Percentiles rank a stretch among this genome's conserved stretches.
phyloP scores from a whole-genome alignment of 2,888 invertebrate genomes.

The Chalcosyrphus nemorum region DNA sequence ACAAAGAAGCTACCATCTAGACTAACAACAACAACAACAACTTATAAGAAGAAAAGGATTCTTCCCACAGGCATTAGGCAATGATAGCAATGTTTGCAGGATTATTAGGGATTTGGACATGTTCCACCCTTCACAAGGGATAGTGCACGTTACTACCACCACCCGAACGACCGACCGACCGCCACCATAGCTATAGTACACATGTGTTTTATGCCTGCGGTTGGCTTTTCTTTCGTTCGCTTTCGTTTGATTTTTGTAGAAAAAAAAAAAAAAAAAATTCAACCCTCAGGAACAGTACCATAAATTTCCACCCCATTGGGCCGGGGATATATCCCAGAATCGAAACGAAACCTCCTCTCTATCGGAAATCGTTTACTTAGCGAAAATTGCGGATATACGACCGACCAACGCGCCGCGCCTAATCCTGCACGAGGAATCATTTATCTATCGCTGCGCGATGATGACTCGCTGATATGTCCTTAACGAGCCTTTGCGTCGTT shows the following conservation, averaged over 20 bases:
- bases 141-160: slow-evolving; percentile 50
- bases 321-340: slow-evolving; percentile 57
- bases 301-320: slow-evolving; percentile 71
- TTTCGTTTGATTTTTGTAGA: not conserved
- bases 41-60: slow-evolving; percentile 54
- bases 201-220: slow-evolving; percentile 37
- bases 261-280: slow-evolving; percentile 3
- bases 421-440: slow-evolving; percentile 73
- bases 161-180: too few species aligned
- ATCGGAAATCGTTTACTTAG: slow-evolving; percentile 73
- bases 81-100: slow-evolving; percentile 71
- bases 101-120: slow-evolving; percentile 73
- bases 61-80: slow-evolving; percentile 74
- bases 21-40: not conserved
- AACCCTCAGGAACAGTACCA: slow-evolving; percentile 48
- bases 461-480: slow-evolving; percentile 72
- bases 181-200: not conserved
- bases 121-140: slow-evolving; percentile 56
- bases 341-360: slow-evolving; percentile 72
- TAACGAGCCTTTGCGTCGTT: slow-evolving; percentile 69
- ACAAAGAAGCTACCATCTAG: slow-evolving; percentile 45
- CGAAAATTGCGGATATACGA: slow-evolving; percentile 65
- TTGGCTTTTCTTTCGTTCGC: not conserved
- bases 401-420: slow-evolving; percentile 67
- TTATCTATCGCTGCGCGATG: slow-evolving; percentile 69